These are phyloP conservation scores for Eumacrocentrus americanus DNA, from an alignment of 2,888 invertebrate species.

Conservation along the genomic window DNA sequence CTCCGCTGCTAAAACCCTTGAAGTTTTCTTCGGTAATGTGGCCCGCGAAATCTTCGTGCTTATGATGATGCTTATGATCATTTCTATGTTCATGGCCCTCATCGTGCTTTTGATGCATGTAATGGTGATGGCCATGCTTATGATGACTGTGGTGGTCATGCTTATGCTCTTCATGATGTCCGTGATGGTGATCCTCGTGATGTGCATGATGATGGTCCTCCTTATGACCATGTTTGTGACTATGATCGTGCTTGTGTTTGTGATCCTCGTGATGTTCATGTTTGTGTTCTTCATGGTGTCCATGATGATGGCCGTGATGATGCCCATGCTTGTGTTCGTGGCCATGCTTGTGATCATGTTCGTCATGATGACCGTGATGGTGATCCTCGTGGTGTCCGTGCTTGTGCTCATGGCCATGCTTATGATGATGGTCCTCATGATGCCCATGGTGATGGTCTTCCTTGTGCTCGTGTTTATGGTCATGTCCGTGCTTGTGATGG, in stretches of 20 bases:
- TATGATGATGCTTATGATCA: conserved; percentile 42
- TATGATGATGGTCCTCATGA: conserved; percentile 42
- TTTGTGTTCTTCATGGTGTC: conserved; percentile 40
- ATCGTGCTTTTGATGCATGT: conserved; percentile 39
- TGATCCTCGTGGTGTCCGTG: conserved; percentile 48
- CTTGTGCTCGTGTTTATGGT: conserved; percentile 48
- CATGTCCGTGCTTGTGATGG: conserved; percentile 48
- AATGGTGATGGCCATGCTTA: conserved; percentile 35
- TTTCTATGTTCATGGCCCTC: conserved; percentile 44
- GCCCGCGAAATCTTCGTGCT: conserved; percentile 35
- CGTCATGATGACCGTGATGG: conserved; percentile 44
- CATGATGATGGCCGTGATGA: conserved; percentile 39
- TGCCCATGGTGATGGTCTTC: conserved; percentile 47
- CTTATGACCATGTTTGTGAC: conserved; percentile 44
- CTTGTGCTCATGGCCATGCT: conserved; percentile 46
- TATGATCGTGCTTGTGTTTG: conserved; percentile 43
- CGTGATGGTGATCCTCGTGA: conserved; percentile 36
- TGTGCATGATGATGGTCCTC: conserved; percentile 48
- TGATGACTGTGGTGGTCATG: conserved; percentile 37
- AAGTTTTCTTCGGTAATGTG: conserved; percentile 38
- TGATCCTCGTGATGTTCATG: conserved; percentile 45
- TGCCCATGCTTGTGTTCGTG: conserved; percentile 26
- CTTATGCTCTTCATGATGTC: conserved; percentile 43
- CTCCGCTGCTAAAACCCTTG: conserved; percentile 35
- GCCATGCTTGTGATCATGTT: conserved; percentile 46